Evolutionary conservation across 2,113 vertebrate species (phyloP), one percentile per base, ranked within the genome.

Genomic region (Narcine bancroftii): DNA sequence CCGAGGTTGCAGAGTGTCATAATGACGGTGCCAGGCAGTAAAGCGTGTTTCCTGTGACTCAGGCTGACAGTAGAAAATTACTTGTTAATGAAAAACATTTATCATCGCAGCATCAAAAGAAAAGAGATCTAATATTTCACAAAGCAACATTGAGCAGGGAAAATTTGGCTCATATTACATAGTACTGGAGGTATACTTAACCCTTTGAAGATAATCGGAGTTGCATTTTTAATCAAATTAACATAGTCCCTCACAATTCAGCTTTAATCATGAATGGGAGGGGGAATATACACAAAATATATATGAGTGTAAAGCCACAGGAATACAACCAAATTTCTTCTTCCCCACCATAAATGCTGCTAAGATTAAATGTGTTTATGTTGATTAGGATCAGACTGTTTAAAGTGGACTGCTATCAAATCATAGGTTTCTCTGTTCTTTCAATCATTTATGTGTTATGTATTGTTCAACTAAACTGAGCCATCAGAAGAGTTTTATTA

Each of bases 41-140:
- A 91, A 91, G 63, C 15, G 39, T 91, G 89, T 42, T 91, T 91
- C 89, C 89, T 91, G 89, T 71, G 89, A 47, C 89, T 91, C 89
- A 91, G 89, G 45, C 89, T 69, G 89, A 91, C 89, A 69, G 39
- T 91, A 36, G 79, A 69, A 91, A 91, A 47, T 36, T 21, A 42
- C 65, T 69, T 66, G 89, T 65, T 91, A 91, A 91, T 91, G 65
- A 91, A 91, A 69, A 65, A 26, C 63, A 91, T 91, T 91, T 71
- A 91, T 91, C 89, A 91, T 91, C 36, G 47, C 63, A 91, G 89
- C 89, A 91, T 71, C 63, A 91, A 91, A 91, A 91, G 85, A 65
- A 65, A 56, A 89, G 56, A 39, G 63, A 91, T 91, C 87, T 91
- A 45, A 69, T 71, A 33, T 69, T 91, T 91, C 69, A 47, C n/a